These are phyloP conservation scores for Alces alces DNA, from an alignment of 2,113 vertebrate genomes.

Conservation along the genomic window DNA sequence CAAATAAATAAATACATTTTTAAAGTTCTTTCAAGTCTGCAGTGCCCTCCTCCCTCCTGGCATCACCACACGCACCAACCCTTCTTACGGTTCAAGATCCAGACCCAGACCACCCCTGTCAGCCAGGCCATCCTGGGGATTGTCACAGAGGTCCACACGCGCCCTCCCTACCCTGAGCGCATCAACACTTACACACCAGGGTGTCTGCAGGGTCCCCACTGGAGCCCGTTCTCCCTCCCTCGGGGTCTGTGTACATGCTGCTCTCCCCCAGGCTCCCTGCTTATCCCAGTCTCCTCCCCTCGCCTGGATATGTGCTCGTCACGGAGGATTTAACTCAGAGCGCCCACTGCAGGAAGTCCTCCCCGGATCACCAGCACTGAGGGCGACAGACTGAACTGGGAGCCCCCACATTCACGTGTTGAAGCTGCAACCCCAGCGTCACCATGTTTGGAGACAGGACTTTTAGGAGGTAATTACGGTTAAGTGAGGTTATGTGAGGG, in stretches of 20 bases:
- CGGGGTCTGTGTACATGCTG: accelerated
- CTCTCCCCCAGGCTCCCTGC: not conserved
- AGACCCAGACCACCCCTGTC: not conserved
- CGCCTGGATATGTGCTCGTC: not conserved
- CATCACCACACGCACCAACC: accelerated
- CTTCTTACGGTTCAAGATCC: not conserved
- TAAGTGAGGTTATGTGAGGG: not conserved
- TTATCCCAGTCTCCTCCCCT: not conserved
- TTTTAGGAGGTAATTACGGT: not conserved
- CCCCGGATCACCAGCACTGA: not conserved
- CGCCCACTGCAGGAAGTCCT: not conserved
- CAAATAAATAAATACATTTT: not conserved
- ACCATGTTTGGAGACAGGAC: not conserved
- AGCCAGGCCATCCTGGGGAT: accelerated
- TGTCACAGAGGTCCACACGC: accelerated
- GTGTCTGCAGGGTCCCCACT: not conserved
- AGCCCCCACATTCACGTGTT: accelerated
- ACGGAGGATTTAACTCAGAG: accelerated
- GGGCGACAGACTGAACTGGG: accelerated
- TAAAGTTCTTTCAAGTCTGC: not conserved
- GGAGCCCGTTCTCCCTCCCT: accelerated
- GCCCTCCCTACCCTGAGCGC: accelerated
- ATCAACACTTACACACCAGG: accelerated
- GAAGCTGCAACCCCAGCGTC: not conserved
- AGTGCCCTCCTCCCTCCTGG: accelerated